These are phyloP conservation scores for Conopomorpha cramerella DNA, from an alignment of 1,140 invertebrate species.

Conservation along the genomic window DNA sequence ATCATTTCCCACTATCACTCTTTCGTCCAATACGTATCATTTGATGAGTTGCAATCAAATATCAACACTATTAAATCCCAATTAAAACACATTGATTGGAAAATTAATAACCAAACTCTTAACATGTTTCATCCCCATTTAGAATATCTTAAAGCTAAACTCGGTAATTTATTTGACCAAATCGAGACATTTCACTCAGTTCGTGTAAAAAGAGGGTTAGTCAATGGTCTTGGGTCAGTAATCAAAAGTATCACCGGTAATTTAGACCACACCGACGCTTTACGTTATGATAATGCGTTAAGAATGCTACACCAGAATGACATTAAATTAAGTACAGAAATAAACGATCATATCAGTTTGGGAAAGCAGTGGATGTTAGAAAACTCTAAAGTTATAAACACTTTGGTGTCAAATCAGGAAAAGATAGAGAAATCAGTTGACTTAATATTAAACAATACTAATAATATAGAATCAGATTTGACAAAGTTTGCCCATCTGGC, in stretches of 20 bases:
- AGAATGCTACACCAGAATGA: neutral
- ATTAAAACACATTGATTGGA: slow-evolving; percentile 1
- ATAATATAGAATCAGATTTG: neutral
- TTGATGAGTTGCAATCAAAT: slow-evolving; percentile 4
- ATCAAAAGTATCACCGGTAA: slow-evolving; percentile 3
- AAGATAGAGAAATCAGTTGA: no score
- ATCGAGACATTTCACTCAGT: neutral
- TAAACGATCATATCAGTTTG: slow-evolving; percentile 2
- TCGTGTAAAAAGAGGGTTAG: neutral
- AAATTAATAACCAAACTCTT: neutral
- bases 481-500: neutral
- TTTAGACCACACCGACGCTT: slow-evolving; percentile 1
- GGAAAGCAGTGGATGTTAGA: slow-evolving; percentile 1
- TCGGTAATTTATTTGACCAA: neutral
- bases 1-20: neutral
- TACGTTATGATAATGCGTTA: neutral
- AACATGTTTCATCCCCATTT: no score
- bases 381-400: neutral
- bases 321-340: neutral
- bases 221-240: slow-evolving; percentile 1
- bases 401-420: no score
- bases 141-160: no score
- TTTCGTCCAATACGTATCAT: slow-evolving; percentile 3
- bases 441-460: no score
- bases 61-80: neutral